phyloP scores from a whole-genome alignment of 2,888 invertebrate species.

The Chorisops tibialis region DNA sequence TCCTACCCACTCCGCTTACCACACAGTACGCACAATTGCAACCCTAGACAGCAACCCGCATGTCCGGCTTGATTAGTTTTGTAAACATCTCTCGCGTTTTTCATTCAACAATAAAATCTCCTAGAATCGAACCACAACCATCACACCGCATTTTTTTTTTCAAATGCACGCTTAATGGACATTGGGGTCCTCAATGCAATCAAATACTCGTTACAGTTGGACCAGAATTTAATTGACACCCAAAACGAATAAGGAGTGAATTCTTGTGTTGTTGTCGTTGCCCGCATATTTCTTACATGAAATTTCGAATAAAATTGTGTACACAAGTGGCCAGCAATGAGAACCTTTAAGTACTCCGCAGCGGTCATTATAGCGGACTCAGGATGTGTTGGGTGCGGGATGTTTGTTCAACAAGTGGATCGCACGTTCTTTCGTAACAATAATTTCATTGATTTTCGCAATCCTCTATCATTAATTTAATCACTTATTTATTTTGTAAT shows the following conservation, averaged over 20 bases:
- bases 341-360: neutral
- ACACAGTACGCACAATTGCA: too few relatives aligned
- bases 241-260: neutral
- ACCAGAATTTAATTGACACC: slow-evolving; percentile 16
- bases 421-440: too few relatives aligned
- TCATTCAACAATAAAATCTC: slow-evolving; percentile 25
- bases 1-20: too few relatives aligned
- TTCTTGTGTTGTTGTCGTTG: slow-evolving; percentile 8
- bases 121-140: slow-evolving; percentile 4
- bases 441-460: too few relatives aligned
- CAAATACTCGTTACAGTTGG: slow-evolving; percentile 16
- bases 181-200: slow-evolving; percentile 24
- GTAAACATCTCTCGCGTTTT: slow-evolving; percentile 32
- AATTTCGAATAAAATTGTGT: neutral
- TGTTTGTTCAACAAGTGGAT: slow-evolving; percentile 24
- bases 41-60: slow-evolving; percentile 6
- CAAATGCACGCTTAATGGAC: slow-evolving; percentile 20
- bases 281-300: slow-evolving; percentile 15
- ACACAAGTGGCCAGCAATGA: slow-evolving; percentile 18
- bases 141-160: neutral
- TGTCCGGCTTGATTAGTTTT: slow-evolving; percentile 30
- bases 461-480: too few relatives aligned
- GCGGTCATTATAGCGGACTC: slow-evolving; percentile 2
- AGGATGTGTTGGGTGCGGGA: slow-evolving; percentile 13
- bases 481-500: too few relatives aligned